A percentile compares a stretch with the other conserved stretches of the same genome.
Evolutionary conservation across 2,113 vertebrate genomes (phyloP).

Genomic region (Corythaixoides concolor): DNA sequence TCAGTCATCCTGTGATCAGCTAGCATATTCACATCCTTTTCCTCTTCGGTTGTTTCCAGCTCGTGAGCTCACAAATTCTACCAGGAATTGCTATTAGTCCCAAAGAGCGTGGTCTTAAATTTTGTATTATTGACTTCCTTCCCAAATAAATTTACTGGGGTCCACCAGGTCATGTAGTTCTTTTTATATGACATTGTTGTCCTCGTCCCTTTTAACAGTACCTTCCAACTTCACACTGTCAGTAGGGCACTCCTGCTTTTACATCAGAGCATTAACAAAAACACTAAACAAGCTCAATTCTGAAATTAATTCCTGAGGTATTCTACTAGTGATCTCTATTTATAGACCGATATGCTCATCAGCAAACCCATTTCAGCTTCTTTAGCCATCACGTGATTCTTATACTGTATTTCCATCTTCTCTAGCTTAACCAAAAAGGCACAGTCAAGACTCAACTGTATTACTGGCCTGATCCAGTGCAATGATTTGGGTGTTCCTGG

Average conservation of each 20-base stretch:
- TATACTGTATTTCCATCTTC: background rate
- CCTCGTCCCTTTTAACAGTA: background rate
- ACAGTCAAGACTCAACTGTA: background rate
- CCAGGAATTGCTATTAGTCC: background rate
- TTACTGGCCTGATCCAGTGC: background rate
- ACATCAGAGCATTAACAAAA: background rate
- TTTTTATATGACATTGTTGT: background rate
- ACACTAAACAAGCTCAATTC: background rate
- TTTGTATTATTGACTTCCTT: background rate
- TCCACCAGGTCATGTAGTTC: background rate
- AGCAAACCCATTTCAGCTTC: background rate
- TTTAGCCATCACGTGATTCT: background rate
- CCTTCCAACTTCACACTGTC: background rate
- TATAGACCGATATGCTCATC: background rate
- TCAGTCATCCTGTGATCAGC: constrained; percentile 6
- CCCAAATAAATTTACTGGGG: background rate
- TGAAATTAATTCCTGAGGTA: background rate
- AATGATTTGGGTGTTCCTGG: background rate
- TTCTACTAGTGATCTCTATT: background rate
- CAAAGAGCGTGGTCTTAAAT: background rate
- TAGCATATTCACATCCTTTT: background rate
- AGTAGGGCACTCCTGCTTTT: background rate
- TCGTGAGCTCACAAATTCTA: background rate
- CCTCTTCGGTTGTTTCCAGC: background rate
- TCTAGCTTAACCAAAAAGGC: background rate